Conservation (phyloP, 2,113 vertebrate species). For the Nannospalax galili region DNA sequence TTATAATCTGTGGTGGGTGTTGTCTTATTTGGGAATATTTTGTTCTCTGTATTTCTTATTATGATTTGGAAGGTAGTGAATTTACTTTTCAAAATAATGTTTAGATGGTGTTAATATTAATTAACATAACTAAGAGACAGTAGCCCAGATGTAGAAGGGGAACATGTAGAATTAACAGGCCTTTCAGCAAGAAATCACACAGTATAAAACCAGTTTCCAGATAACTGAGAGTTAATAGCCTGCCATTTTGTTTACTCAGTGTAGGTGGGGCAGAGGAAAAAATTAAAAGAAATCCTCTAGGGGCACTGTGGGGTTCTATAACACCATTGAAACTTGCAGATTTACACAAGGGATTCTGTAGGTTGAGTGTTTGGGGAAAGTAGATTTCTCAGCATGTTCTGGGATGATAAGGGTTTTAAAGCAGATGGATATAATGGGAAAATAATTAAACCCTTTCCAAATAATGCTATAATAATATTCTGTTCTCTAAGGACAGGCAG, state of each 20-base stretch:
- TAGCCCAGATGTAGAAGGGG: neutral
- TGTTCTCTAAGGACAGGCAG: slow-evolving; percentile 68
- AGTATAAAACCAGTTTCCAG: slow-evolving; percentile 67
- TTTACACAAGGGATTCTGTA: slow-evolving; percentile 69
- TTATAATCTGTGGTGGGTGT: neutral
- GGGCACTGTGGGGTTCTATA: slow-evolving; percentile 56
- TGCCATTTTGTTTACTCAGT: slow-evolving; percentile 49
- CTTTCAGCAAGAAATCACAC: slow-evolving; percentile 19
- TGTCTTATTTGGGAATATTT: slow-evolving; percentile 33
- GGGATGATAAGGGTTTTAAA: slow-evolving; percentile 71
- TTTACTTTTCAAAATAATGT: neutral
- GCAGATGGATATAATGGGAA: slow-evolving; percentile 76
- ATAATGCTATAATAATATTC: slow-evolving; percentile 73
- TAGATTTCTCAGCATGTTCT: slow-evolving; percentile 73
- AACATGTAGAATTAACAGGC: slow-evolving; percentile 36
- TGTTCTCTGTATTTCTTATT: slow-evolving; percentile 43
- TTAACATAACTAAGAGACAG: slow-evolving; percentile 18
- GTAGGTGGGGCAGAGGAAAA: slow-evolving; percentile 16
- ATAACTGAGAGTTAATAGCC: slow-evolving; percentile 73
- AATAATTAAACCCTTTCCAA: slow-evolving; percentile 81
- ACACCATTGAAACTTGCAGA: slow-evolving; percentile 51
- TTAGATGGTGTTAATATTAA: neutral
- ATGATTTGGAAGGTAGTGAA: slow-evolving; percentile 48
- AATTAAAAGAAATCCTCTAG: slow-evolving; percentile 70
- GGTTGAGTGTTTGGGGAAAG: slow-evolving; percentile 63